phyloP scores from a whole-genome alignment of 1,140 invertebrate genomes.

The Spodoptera frugiperda region DNA sequence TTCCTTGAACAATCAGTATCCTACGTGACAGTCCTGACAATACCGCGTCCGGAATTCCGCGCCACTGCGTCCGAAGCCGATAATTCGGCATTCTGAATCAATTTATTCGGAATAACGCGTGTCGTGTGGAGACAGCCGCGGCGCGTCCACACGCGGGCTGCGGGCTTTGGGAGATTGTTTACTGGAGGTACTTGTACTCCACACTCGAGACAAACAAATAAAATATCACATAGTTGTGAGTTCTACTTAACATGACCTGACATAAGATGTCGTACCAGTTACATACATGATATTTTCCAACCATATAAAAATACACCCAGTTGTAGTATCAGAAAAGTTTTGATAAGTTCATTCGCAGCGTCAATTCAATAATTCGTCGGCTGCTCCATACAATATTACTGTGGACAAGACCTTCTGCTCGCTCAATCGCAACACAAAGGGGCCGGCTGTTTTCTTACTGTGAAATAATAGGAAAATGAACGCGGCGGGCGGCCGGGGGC shows the following conservation, averaged over 20 bases:
- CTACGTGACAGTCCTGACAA: slow-evolving; percentile 27
- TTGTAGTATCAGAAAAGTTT: not conserved
- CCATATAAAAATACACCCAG: not conserved
- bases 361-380: slow-evolving; percentile 11
- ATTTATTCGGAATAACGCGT: slow-evolving; percentile 33
- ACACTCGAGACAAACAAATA: not conserved
- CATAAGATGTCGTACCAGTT: too few relatives aligned
- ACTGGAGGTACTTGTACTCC: not conserved
- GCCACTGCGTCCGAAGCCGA: not conserved
- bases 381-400: slow-evolving; percentile 22
- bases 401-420: slow-evolving; percentile 7
- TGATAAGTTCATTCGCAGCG: not conserved
- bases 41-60: slow-evolving; percentile 26
- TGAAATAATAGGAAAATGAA: slow-evolving; percentile 43
- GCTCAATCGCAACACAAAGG: slow-evolving; percentile 31
- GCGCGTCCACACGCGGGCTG: not conserved
- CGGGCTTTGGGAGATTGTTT: not conserved
- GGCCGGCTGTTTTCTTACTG: slow-evolving; percentile 32
- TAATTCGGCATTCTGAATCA: slow-evolving; percentile 36
- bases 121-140: not conserved
- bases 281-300: not conserved
- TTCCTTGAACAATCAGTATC: slow-evolving; percentile 16
- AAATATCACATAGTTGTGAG: too few relatives aligned
- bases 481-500: not conserved
- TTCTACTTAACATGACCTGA: too few relatives aligned